phyloP scores from a whole-genome alignment of 2,113 vertebrate species.

The Lamprologus callipterus region DNA sequence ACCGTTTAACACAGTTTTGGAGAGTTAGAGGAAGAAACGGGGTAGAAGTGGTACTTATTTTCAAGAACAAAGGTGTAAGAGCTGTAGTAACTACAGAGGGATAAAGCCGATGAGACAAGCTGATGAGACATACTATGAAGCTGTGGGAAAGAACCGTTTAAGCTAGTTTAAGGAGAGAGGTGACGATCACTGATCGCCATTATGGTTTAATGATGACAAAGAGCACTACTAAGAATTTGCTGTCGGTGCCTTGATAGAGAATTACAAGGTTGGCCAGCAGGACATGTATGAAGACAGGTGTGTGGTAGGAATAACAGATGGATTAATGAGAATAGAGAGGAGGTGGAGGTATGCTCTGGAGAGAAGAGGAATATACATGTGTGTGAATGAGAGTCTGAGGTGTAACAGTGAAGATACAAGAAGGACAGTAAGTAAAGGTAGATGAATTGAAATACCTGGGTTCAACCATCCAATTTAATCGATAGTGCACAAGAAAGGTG shows the following conservation, averaged over 20 bases:
- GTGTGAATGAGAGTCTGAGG: neutral
- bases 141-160: neutral
- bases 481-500: neutral
- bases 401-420: neutral
- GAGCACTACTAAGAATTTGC: neutral
- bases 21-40: neutral
- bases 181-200: neutral
- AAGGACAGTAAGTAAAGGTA: neutral
- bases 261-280: neutral
- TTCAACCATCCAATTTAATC: neutral
- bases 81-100: neutral
- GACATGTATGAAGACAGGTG: neutral
- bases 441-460: neutral
- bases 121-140: neutral
- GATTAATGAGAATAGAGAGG: neutral
- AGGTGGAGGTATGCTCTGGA: neutral
- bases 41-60: neutral
- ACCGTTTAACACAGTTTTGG: neutral
- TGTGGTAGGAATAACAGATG: neutral
- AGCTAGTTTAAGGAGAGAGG: neutral
- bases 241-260: neutral
- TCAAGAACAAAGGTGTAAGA: neutral
- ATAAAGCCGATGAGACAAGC: neutral
- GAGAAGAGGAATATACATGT: neutral
- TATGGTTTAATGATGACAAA: neutral